phyloP scores from a whole-genome alignment of 2,888 invertebrate genomes.

The Acleris emargana region DNA sequence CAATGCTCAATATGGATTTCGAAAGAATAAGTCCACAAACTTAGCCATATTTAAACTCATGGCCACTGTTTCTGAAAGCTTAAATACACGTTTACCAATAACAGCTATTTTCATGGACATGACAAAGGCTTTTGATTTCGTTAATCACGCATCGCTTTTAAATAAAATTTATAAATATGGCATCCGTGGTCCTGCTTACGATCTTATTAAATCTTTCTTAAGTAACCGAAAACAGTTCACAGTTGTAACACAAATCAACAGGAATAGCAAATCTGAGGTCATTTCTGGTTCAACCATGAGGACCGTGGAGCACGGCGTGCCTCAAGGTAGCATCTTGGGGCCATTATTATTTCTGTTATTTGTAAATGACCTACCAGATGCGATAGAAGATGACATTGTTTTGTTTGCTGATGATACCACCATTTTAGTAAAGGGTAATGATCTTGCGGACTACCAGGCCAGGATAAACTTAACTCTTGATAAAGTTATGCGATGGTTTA shows the following conservation, averaged over 20 bases:
- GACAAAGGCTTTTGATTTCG: constrained; percentile 3
- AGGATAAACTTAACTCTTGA: not conserved
- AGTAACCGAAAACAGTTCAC: not conserved
- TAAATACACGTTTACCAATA: constrained; percentile 1
- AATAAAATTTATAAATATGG: not conserved
- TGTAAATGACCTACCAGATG: not conserved
- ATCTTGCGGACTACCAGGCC: not conserved
- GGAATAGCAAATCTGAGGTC: not conserved
- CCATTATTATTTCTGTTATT: not conserved
- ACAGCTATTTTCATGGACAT: constrained; percentile 10
- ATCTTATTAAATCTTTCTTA: constrained; percentile 3
- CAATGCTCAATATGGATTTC: constrained; percentile 4
- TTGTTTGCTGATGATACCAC: not conserved
- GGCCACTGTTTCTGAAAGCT: constrained; percentile 1
- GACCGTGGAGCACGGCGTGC: not conserved
- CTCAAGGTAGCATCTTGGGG: not conserved
- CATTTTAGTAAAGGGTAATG: not conserved
- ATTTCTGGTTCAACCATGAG: not conserved
- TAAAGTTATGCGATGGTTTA: not conserved
- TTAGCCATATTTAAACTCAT: constrained; percentile 1
- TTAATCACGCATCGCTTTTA: not conserved
- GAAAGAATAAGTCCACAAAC: constrained; percentile 5
- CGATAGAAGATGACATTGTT: not conserved
- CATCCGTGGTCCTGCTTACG: not conserved
- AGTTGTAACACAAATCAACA: not conserved